Evolutionary conservation across 1,140 invertebrate genomes (phyloP), one percentile per base, ranked within the genome.

Genomic region (Sogatella furcifera): DNA sequence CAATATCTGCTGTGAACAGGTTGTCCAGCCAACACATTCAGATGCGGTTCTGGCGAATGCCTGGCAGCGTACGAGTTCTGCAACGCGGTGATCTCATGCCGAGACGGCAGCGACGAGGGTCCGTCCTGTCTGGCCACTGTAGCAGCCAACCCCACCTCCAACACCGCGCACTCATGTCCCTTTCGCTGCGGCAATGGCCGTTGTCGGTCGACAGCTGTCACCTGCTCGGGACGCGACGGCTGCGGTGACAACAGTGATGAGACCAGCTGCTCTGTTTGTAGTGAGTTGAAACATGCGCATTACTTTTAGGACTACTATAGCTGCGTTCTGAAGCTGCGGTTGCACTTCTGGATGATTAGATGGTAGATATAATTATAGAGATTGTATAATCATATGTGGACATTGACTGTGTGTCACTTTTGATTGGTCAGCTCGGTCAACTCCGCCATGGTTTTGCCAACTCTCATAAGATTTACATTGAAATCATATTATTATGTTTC

Each of bases 181-280:
- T 82, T 90, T 68, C 79, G 85, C 54, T 95, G 92, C 72, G 81
- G 79, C 52, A 94, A 94, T 72, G 89, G 90, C 0, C 78, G 88
- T 49, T 95, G 92, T 71, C 79, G 92, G 59, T 92, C 89, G 21
- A 86, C 87, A 13, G 90, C 90, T 0, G 88, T 93, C 54, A 81
- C 88, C 2, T 94, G 90, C 72, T 92, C 88, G 11, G 91, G 90
- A 9, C 77, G 85, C 11, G 90, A 94, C 71, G 91, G 91, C 28
- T 94, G 92, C 69, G 91, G 91, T 6, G 91, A 95, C 77, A 87
- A 86, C 63, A 88, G 84, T 44, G 92, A 95, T 70, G 92, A 95
- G 74, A 81, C 81, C 41, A 80, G 81, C 61, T 95, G 92, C 72
- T 78, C 78, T 56, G 86, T 93, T 60, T 94, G 92, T 73, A 83